A percentile compares a stretch with the other conserved stretches of the same genome.
These are phyloP conservation scores for Myxocyprinus asiaticus DNA, from an alignment of 2,113 vertebrate species.

Conservation along the genomic window DNA sequence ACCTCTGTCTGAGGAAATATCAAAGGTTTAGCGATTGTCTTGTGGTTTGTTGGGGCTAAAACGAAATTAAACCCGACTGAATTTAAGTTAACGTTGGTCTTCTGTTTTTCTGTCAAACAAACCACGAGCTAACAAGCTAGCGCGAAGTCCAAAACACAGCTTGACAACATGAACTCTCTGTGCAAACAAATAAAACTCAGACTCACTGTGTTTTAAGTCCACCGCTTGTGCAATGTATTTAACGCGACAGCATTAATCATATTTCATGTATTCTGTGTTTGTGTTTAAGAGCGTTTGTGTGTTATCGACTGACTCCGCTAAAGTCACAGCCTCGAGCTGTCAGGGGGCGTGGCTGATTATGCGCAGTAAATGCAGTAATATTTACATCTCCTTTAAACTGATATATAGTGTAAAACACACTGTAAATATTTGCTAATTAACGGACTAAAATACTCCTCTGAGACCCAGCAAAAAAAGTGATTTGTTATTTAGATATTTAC, in stretches of 20 bases:
- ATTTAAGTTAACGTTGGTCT: background rate
- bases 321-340: background rate
- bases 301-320: background rate
- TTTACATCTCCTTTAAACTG: background rate
- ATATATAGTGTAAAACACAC: too few relatives aligned
- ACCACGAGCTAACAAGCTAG: slow-evolving; percentile 29
- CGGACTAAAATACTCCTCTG: too few relatives aligned
- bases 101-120: background rate
- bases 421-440: too few relatives aligned
- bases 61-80: background rate
- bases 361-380: slow-evolving; percentile 17
- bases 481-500: too few relatives aligned
- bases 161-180: background rate
- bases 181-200: background rate
- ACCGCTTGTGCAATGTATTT: background rate
- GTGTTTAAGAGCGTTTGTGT: background rate
- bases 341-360: slow-evolving; percentile 34
- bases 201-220: slow-evolving; percentile 10
- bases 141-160: background rate
- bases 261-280: background rate
- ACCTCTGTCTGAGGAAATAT: background rate
- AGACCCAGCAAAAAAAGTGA: too few relatives aligned
- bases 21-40: background rate
- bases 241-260: background rate
- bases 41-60: background rate